Evolutionary conservation across 2,888 invertebrate species (phyloP), one percentile per base, ranked within the genome.

Genomic region (Synergus laeviventris): DNA sequence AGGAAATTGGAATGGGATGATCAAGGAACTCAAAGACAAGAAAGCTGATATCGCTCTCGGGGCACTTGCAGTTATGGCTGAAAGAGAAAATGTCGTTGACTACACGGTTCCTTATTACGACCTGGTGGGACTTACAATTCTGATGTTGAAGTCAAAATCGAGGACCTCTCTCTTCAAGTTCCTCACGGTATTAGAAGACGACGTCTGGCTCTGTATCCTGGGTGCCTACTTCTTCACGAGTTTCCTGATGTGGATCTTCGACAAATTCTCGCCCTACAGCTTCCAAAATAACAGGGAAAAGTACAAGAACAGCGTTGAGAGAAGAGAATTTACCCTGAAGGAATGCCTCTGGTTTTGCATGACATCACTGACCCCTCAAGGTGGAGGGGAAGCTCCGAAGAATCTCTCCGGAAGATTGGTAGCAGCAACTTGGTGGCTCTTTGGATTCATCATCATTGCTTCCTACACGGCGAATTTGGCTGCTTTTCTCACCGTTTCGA

Each of bases 291-390:
- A 98, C 89, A 93, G 96, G 9, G 97, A 97, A 78, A 97, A 97
- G 88, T 98, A 98, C 89, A 96, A 95, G 88, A 96, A 97, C 77
- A 97, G 98, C 84, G 97, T 97, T 83, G 98, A 98, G 87, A 98
- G 98, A 88, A 92, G 99, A 4, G 97, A 98, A 88, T 99, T 99
- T 88, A 97, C 96, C 62, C 91, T 99, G 49, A 98, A 98, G 89
- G 99, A 99, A 91, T 98, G 98, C 87, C 93, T 99, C 0, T 99
- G 99, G 99, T 99, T 99, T 91, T 99, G 99, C 88, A 98, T 99
- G 98, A 99, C 99, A 59, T 99, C 98, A 49, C 91, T 99, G 21
- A 99, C 99, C 0, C 99, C 99, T 0, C 95, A 95, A 92, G 98
- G 98, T 0, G 98, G 98, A 0, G 98, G 98, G 0, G 98, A 98